These are phyloP conservation scores for Trogon surrucura DNA, from an alignment of 2,113 vertebrate species.

Conservation along the genomic window DNA sequence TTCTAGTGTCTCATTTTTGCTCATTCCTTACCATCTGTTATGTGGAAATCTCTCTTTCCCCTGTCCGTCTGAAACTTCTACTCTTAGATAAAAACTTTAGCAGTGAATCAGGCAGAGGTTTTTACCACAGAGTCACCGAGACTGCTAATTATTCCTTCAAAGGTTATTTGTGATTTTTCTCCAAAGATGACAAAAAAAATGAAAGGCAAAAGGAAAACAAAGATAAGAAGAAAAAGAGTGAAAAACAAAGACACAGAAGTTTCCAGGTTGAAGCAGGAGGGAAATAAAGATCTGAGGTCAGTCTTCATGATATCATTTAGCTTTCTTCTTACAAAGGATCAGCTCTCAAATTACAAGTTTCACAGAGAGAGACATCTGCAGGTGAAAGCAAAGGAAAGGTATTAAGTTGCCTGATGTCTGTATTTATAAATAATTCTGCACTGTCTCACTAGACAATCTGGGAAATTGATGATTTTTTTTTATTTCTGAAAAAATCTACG, in stretches of 20 bases:
- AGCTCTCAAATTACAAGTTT: constrained; percentile 1
- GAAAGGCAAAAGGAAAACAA: neutral
- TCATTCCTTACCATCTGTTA: neutral
- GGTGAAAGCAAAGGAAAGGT: constrained; percentile 12
- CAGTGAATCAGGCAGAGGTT: neutral
- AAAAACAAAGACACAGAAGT: neutral
- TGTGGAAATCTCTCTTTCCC: neutral
- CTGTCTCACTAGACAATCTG: neutral
- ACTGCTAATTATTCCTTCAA: neutral
- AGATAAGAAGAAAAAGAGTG: neutral
- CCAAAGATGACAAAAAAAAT: neutral
- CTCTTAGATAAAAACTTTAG: neutral
- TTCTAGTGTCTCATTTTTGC: neutral
- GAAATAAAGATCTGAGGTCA: neutral
- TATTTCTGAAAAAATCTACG: neutral
- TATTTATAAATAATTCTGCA: neutral
- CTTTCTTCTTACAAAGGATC: neutral
- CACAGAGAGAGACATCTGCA: neutral
- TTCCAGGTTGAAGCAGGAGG: neutral
- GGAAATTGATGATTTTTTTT: neutral
- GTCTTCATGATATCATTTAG: neutral
- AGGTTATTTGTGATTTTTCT: neutral
- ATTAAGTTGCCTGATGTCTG: neutral
- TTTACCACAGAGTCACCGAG: neutral
- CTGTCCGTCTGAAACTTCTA: neutral